phyloP scores from a whole-genome alignment of 2,888 invertebrate species.

The Ganaspis brasiliensis region DNA sequence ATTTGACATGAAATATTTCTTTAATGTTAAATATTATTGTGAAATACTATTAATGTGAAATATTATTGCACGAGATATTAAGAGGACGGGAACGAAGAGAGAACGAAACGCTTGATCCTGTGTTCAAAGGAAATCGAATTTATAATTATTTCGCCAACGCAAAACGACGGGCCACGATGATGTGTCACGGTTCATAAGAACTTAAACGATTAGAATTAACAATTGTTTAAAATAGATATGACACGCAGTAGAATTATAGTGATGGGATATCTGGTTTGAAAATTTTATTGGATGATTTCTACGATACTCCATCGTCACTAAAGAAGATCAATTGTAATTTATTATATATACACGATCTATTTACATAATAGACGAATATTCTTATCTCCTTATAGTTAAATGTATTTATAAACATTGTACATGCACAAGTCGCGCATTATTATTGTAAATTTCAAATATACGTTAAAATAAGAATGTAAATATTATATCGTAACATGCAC shows the following conservation, averaged over 20 bases:
- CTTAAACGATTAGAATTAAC: neutral
- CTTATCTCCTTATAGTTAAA: slow-evolving; percentile 56
- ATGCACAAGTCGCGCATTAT: slow-evolving; percentile 50
- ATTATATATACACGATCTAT: no score
- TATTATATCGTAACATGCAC: slow-evolving; percentile 66
- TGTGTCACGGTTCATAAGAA: neutral
- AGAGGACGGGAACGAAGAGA: slow-evolving; percentile 58
- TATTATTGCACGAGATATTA: slow-evolving; percentile 46
- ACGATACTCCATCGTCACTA: no score
- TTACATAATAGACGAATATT: neutral
- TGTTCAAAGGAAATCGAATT: slow-evolving; percentile 75
- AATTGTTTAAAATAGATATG: slow-evolving; percentile 14
- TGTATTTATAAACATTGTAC: slow-evolving; percentile 17
- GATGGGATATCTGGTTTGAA: no score
- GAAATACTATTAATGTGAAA: neutral
- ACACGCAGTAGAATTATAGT: neutral
- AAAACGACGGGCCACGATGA: slow-evolving; percentile 59
- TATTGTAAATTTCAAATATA: slow-evolving; percentile 54
- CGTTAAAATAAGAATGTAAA: slow-evolving; percentile 61
- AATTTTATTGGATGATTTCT: no score
- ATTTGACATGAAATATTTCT: no score
- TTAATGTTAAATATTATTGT: neutral
- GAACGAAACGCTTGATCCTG: slow-evolving; percentile 73
- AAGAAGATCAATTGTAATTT: no score
- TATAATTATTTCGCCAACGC: slow-evolving; percentile 58